These are phyloP conservation scores for Apeltes quadracus DNA, from an alignment of 2,113 vertebrate species.

Conservation along the genomic window DNA sequence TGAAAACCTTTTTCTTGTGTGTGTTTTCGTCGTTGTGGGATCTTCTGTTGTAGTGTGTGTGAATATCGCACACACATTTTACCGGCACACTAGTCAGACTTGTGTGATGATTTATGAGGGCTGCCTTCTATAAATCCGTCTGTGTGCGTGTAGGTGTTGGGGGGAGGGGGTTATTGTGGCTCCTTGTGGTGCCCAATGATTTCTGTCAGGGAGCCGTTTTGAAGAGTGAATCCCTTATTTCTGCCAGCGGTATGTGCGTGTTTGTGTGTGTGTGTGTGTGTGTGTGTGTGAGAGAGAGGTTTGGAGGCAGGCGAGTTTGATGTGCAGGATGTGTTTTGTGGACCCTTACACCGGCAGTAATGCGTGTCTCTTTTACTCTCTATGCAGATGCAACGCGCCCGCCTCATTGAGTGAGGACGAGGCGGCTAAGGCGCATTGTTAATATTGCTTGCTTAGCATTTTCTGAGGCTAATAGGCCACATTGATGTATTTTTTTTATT, in stretches of 20 bases:
- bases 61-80: slow-evolving; percentile 52
- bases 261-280: slow-evolving; percentile 15
- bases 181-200: slow-evolving; percentile 56
- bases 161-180: slow-evolving; percentile 36
- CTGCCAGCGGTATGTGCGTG: slow-evolving; percentile 31
- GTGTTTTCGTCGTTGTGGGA: slow-evolving; percentile 23
- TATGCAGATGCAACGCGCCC: slow-evolving; percentile 17
- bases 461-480: slow-evolving; percentile 95
- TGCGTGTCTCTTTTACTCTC: slow-evolving; percentile 49
- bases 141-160: slow-evolving; percentile 14
- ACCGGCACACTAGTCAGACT: slow-evolving; percentile 66
- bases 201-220: slow-evolving; percentile 56
- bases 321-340: slow-evolving; percentile 31
- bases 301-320: slow-evolving; percentile 49
- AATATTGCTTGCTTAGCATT: slow-evolving; percentile 99
- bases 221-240: slow-evolving; percentile 61
- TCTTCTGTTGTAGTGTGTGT: slow-evolving; percentile 9
- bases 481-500: slow-evolving; percentile 90
- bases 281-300: slow-evolving; percentile 14
- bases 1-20: slow-evolving; percentile 25
- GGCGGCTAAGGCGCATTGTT: slow-evolving; percentile 91
- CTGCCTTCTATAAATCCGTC: slow-evolving; percentile 60
- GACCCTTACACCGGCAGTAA: slow-evolving; percentile 25
- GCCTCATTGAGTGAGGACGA: slow-evolving; percentile 37
- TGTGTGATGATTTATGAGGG: slow-evolving; percentile 64